phyloP scores from a whole-genome alignment of 2,797 vertebrate species.

The Gallinago stenura region DNA sequence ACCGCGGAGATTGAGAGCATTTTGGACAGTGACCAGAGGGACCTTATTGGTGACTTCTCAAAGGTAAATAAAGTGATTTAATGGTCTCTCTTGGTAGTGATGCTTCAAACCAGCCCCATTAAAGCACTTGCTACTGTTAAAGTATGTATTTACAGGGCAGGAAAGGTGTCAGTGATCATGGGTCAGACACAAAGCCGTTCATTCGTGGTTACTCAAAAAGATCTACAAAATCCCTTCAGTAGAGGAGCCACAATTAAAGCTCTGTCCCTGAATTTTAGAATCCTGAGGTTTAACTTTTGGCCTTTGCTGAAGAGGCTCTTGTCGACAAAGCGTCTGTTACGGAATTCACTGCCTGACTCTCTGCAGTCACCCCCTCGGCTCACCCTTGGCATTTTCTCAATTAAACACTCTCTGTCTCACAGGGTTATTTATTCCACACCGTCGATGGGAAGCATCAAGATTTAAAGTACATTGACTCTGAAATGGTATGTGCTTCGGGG shows the following conservation, averaged over 20 bases:
- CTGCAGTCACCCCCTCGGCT: rapidly evolving
- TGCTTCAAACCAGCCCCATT: background rate
- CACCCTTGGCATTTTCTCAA: background rate
- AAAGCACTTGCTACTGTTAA: background rate
- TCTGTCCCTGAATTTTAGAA: background rate
- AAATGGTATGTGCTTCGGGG: conserved; percentile 83
- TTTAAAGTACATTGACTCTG: conserved; percentile 93
- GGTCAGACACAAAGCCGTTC: rapidly evolving
- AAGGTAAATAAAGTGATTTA: conserved; percentile 80
- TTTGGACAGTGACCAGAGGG: conserved; percentile 83
- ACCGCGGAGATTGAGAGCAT: conserved; percentile 87
- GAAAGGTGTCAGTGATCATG: rapidly evolving
- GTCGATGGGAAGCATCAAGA: conserved; percentile 93
- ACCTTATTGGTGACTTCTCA: conserved; percentile 95
- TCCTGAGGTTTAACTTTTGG: background rate
- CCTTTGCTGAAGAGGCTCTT: background rate
- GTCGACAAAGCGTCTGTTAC: background rate
- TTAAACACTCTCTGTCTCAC: background rate
- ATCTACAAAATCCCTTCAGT: background rate
- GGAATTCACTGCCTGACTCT: background rate
- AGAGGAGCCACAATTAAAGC: rapidly evolving
- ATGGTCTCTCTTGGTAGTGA: background rate
- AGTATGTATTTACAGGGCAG: rapidly evolving
- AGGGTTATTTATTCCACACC: conserved; percentile 87
- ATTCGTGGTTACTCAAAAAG: background rate